These are phyloP conservation scores for Eptesicus fuscus DNA, from an alignment of 2,113 vertebrate species.

Conservation along the genomic window DNA sequence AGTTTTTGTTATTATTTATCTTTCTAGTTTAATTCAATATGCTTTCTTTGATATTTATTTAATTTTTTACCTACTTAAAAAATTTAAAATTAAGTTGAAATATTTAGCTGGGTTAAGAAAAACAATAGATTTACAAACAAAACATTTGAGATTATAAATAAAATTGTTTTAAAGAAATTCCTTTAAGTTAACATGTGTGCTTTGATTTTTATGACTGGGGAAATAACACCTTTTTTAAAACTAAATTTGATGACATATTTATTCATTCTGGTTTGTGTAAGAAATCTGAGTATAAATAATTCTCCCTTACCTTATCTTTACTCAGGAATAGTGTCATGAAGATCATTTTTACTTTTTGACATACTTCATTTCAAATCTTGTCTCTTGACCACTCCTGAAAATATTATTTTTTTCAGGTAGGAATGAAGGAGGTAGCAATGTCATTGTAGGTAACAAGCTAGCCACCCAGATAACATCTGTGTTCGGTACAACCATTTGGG, in stretches of 20 bases:
- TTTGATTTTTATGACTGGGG: neutral
- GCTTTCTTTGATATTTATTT: neutral
- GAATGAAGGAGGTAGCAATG: neutral
- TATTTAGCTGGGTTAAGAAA: neutral
- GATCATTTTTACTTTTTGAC: constrained; percentile 7
- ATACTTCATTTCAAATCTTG: constrained; percentile 14
- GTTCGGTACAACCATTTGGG: neutral
- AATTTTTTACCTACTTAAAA: neutral
- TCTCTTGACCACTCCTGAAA: constrained; percentile 2
- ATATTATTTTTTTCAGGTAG: neutral
- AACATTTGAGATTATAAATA: constrained; percentile 1
- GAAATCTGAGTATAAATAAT: neutral
- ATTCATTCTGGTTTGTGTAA: neutral
- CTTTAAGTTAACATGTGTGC: neutral
- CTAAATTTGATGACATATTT: neutral
- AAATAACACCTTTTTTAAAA: neutral
- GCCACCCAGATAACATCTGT: neutral
- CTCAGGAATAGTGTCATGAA: neutral
- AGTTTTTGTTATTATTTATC: neutral
- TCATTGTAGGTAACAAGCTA: neutral
- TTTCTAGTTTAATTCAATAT: neutral
- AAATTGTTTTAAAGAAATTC: neutral
- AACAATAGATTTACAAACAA: neutral
- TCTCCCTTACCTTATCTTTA: neutral
- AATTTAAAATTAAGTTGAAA: constrained; percentile 20